A percentile compares a stretch with the other conserved stretches of the same genome.
Conservation (phyloP, 35 echinoderm and acorn worm species). For the Heliocidaris erythrogramma region DNA sequence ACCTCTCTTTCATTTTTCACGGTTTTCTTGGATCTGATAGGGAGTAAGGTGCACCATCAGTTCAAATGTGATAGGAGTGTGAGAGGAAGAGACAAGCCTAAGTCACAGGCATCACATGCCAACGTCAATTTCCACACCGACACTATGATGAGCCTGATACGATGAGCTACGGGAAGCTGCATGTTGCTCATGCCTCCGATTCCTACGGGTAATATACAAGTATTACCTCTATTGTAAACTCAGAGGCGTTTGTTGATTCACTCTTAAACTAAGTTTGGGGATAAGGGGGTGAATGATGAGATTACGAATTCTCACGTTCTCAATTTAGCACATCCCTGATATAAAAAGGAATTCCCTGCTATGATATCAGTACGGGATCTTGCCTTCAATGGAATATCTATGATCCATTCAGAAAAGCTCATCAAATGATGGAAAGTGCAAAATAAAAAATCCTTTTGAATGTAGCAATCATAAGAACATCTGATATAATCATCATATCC, state of each 20-base stretch:
- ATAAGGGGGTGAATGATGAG: not conserved
- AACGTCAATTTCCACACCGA: slow-evolving; percentile 37
- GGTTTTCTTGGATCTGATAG: not conserved
- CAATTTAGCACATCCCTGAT: not conserved
- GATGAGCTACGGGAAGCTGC: slow-evolving; percentile 4
- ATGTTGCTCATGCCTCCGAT: not conserved
- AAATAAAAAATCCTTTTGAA: not conserved
- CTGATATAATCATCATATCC: not conserved
- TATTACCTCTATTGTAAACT: slow-evolving; percentile 11
- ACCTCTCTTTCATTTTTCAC: not conserved
- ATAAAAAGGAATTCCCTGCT: not conserved
- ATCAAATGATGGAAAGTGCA: not conserved
- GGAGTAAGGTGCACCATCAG: not conserved
- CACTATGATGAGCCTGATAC: not conserved
- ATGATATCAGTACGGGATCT: not conserved
- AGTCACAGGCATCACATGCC: slow-evolving; percentile 20
- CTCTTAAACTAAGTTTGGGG: not conserved
- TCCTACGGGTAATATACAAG: not conserved
- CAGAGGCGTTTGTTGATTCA: not conserved
- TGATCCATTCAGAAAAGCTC: not conserved
- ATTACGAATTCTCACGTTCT: not conserved
- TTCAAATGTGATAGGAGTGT: not conserved
- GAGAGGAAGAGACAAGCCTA: slow-evolving; percentile 44
- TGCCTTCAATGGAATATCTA: not conserved
- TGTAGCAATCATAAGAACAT: not conserved